Conservation (phyloP, 2,888 invertebrate species). For the Thera obeliscata region DNA sequence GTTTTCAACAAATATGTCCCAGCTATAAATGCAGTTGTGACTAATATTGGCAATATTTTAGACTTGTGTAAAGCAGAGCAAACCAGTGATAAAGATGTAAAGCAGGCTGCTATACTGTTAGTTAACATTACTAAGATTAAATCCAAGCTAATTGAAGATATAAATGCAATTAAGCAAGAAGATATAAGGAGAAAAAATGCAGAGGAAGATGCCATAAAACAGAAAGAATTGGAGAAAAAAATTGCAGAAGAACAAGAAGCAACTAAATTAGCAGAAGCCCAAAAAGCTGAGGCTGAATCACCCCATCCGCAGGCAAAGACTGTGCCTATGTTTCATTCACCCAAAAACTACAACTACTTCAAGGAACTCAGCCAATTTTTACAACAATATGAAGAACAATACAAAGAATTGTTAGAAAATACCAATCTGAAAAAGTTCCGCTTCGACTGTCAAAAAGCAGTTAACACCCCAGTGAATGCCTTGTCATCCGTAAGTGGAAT, state of each 20-base stretch:
- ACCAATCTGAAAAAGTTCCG: conserved; percentile 88
- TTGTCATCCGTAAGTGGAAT: conserved; percentile 90
- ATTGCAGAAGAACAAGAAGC: conserved; percentile 52
- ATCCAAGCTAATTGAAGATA: conserved; percentile 68
- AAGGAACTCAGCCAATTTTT: conserved; percentile 83
- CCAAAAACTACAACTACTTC: conserved; percentile 81
- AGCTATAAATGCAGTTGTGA: conserved; percentile 67
- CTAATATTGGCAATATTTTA: conserved; percentile 74
- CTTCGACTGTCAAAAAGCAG: conserved; percentile 93
- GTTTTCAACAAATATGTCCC: conserved; percentile 73
- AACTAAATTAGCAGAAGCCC: conserved; percentile 46
- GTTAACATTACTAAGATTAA: conserved; percentile 78
- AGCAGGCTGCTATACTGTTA: conserved; percentile 80
- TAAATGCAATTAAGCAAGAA: conserved; percentile 59
- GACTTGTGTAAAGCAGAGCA: conserved; percentile 71
- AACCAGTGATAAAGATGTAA: conserved; percentile 80
- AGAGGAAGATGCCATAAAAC: conserved; percentile 58
- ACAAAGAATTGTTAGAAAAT: conserved; percentile 85
- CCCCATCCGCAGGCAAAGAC: conserved; percentile 39
- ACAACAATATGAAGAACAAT: conserved; percentile 83
- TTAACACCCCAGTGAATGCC: conserved; percentile 94
- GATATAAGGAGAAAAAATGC: conserved; percentile 52
- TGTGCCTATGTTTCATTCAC: conserved; percentile 77
- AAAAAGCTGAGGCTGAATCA: conserved; percentile 45
- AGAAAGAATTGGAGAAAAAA: conserved; percentile 64